Conservation (phyloP, 2,888 invertebrate genomes). For the Allophyes oxyacanthae region DNA sequence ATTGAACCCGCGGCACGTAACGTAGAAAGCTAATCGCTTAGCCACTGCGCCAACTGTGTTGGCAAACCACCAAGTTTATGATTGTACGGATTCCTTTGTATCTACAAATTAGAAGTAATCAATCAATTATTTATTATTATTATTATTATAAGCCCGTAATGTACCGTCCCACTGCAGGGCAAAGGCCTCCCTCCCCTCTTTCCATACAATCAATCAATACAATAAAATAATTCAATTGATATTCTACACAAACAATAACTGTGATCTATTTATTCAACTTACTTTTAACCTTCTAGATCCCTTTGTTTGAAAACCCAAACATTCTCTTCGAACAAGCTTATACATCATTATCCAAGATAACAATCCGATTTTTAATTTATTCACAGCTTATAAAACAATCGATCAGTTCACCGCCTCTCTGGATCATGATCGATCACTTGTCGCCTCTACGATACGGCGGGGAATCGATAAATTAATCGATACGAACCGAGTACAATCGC, state of each 20-base stretch:
- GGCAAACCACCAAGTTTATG: no score
- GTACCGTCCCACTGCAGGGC: no score
- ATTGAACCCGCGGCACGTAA: no score
- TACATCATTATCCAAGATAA: slow-evolving; percentile 67
- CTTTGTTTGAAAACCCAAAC: slow-evolving; percentile 20
- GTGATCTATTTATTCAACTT: no score
- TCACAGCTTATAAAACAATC: slow-evolving; percentile 78
- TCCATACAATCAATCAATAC: neutral
- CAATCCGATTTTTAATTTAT: slow-evolving; percentile 81
- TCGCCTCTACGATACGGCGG: slow-evolving; percentile 73
- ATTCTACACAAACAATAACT: no score
- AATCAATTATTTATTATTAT: no score
- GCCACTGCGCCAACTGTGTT: no score
- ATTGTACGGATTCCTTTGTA: no score
- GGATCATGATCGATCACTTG: slow-evolving; percentile 81
- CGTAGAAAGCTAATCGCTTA: no score
- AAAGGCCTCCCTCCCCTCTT: no score
- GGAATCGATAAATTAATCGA: slow-evolving; percentile 82
- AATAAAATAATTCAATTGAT: neutral
- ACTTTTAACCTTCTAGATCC: neutral
- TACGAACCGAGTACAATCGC: slow-evolving; percentile 58
- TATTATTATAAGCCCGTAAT: no score
- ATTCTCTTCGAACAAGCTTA: slow-evolving; percentile 47
- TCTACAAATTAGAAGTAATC: no score
- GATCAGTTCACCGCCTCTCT: slow-evolving; percentile 81